Conservation (phyloP, 2,113 vertebrate species). For the Ploceus nigricollis region DNA sequence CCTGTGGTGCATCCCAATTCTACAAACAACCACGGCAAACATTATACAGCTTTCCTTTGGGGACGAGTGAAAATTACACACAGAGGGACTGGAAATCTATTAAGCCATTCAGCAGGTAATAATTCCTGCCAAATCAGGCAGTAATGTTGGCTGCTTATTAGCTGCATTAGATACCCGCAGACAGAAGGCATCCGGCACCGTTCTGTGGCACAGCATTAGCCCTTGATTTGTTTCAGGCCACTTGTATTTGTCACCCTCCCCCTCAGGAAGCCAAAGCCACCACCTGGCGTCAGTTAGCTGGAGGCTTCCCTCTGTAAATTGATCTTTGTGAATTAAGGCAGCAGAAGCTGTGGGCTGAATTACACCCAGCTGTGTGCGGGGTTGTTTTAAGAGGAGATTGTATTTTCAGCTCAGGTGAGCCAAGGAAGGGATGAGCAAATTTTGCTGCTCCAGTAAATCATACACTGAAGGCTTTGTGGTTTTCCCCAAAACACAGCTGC, state of each 20-base stretch:
- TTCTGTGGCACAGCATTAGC: not conserved
- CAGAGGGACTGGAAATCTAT: not conserved
- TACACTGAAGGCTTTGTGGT: not conserved
- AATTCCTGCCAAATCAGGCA: slow-evolving; percentile 27
- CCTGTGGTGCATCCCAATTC: not conserved
- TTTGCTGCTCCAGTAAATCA: not conserved
- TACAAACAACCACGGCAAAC: slow-evolving; percentile 19
- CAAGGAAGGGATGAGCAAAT: not conserved
- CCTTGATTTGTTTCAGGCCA: not conserved
- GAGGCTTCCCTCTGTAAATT: not conserved
- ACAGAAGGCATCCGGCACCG: not conserved
- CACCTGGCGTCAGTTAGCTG: not conserved
- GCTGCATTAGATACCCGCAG: not conserved
- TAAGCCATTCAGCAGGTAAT: slow-evolving; percentile 25
- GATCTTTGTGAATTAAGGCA: not conserved
- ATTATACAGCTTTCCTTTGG: slow-evolving; percentile 21
- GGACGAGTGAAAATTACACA: not conserved
- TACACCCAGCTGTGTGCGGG: not conserved
- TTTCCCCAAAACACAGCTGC: not conserved
- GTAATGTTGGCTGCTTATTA: slow-evolving; percentile 20
- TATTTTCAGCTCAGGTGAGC: not conserved
- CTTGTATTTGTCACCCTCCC: not conserved
- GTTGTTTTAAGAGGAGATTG: not conserved
- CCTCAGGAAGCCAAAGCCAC: not conserved
- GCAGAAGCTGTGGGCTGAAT: not conserved